Evolutionary conservation across 2,797 vertebrate genomes (phyloP), one percentile per base, ranked within the genome.

Genomic region (Poliocrania exsul): DNA sequence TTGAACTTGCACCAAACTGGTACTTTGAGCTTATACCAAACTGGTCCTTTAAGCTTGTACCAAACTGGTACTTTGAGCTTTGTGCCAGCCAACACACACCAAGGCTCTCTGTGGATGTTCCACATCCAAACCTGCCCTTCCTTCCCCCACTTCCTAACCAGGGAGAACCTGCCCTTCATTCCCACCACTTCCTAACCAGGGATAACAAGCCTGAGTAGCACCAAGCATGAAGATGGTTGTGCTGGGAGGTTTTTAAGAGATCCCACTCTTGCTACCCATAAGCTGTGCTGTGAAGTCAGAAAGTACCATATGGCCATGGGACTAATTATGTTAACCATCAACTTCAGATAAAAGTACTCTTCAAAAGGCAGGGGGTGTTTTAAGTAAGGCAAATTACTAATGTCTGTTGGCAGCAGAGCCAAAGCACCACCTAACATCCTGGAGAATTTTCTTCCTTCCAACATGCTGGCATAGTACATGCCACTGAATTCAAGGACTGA

Each of bases 321-420:
- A 71, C 60, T 91, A 58, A 90, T 74, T 64, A 42, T 17, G 40
- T 54, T 81, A 77, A 75, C 54, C 16, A 71, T 60, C 81, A 66
- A 46, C 24, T 77, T 54, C 79, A 67, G 81, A 53, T 46, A 38
- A 60, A 93, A 80, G n/a, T 31, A 53, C n/a, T 74, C 89, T 67
- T 85, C 35, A 64, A 53, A 89, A 92, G 47, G 79, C 56, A 79
- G 67, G 35, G 65, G 78, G 56, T 79, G 17, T 64, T 81, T 80
- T 58, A 56, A 56, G 56, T 8, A 78, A 90, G 74, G 85, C 31
- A 80, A 92, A 89, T 85, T 64, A 58, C 37, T 33, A 10, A 35
- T 70, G 60, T 61, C 33, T 89, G 91, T 80, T 82, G 67, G 71
- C 86, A 89, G 60, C 13, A 35, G 6, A 70, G 86, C 66, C 54